Evolutionary conservation across 2,113 vertebrate species (phyloP).

Genomic region (Podarcis raffonei): DNA sequence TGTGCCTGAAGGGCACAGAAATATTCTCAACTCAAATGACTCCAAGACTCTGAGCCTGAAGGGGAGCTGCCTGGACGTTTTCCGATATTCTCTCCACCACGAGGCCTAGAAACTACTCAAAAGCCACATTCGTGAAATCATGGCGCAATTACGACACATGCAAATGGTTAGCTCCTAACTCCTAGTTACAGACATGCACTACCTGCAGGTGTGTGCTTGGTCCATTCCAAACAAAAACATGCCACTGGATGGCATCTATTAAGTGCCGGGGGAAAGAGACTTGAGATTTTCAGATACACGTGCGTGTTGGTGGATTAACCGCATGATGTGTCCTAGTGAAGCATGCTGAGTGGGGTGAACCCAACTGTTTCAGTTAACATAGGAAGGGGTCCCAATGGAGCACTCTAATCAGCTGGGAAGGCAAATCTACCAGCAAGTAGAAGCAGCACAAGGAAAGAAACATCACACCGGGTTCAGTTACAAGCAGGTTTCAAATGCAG

Average conservation of each 20-base stretch:
- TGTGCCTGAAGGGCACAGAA: not conserved
- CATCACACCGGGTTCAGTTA: conserved; percentile 11
- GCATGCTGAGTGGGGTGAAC: not conserved
- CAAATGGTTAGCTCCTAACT: not conserved
- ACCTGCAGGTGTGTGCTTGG: not conserved
- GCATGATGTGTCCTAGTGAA: not conserved
- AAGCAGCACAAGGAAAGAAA: conserved; percentile 28
- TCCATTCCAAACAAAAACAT: not conserved
- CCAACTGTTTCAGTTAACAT: not conserved
- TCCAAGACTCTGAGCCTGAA: not conserved
- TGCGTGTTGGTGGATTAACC: not conserved
- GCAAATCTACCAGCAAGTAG: conserved; percentile 24
- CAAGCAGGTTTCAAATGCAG: conserved; percentile 47
- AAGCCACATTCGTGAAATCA: not conserved
- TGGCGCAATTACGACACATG: not conserved
- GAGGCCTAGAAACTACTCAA: not conserved
- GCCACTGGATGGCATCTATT: not conserved
- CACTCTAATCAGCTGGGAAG: not conserved
- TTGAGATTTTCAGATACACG: not conserved
- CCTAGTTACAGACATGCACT: not conserved
- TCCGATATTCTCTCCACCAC: not conserved
- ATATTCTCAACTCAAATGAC: not conserved
- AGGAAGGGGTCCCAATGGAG: not conserved
- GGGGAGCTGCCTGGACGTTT: not conserved
- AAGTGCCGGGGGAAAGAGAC: not conserved